These are phyloP conservation scores for Calephelis virginiensis DNA, from an alignment of 1,140 invertebrate species.

Conservation along the genomic window DNA sequence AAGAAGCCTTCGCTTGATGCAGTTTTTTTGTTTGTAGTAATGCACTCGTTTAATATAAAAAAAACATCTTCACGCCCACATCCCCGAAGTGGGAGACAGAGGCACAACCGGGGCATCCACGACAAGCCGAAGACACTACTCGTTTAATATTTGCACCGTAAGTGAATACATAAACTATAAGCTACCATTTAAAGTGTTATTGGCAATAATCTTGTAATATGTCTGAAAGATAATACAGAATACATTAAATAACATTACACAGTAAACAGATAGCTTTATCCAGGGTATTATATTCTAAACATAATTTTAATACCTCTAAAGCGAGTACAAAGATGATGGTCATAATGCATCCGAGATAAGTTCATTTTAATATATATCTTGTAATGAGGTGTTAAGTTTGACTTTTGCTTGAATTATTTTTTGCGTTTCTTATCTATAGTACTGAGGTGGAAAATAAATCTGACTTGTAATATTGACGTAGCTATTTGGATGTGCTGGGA, in stretches of 20 bases:
- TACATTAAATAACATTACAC: slow-evolving; percentile 18
- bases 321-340: slow-evolving; percentile 6
- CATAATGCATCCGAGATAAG: neutral
- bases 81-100: too few species aligned
- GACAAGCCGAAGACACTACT: too few species aligned
- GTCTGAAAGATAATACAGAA: slow-evolving; percentile 15
- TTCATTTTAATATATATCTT: neutral
- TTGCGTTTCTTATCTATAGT: slow-evolving; percentile 9
- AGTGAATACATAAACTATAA: neutral
- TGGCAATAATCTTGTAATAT: slow-evolving; percentile 17
- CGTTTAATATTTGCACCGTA: slow-evolving; percentile 2
- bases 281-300: slow-evolving; percentile 13
- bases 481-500: slow-evolving; percentile 1
- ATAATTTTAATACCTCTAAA: slow-evolving; percentile 16
- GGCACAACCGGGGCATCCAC: too few species aligned
- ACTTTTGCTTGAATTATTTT: neutral
- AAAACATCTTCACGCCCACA: neutral
- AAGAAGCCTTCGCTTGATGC: too few species aligned
- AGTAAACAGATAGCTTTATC: slow-evolving; percentile 11
- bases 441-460: slow-evolving; percentile 6
- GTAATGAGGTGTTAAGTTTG: neutral
- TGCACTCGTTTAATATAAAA: too few species aligned
- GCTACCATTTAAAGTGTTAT: slow-evolving; percentile 1
- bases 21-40: too few species aligned
- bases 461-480: slow-evolving; percentile 12